phyloP scores from a whole-genome alignment of 2,797 vertebrate genomes.

The Threskiornis aethiopicus region DNA sequence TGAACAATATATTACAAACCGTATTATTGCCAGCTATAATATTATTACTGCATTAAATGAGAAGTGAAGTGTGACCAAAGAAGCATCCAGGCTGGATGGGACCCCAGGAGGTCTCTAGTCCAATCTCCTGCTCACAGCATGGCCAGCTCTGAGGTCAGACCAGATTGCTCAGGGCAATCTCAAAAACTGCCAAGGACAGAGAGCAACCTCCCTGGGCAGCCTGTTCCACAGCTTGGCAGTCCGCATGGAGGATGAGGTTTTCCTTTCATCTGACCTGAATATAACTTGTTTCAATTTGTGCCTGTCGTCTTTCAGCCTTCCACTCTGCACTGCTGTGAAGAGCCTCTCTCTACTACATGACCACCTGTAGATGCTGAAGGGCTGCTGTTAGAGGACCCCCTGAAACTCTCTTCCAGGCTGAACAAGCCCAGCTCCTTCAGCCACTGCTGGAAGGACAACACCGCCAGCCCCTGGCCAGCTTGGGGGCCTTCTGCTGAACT shows the following conservation, averaged over 20 bases:
- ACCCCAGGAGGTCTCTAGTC: background rate
- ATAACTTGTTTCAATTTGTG: background rate
- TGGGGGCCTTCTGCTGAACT: background rate
- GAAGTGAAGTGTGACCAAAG: background rate
- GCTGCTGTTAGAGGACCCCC: background rate
- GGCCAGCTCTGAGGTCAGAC: background rate
- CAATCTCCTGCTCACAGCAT: conserved; percentile 22
- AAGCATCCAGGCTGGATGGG: background rate
- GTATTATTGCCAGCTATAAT: background rate
- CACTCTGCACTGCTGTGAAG: background rate
- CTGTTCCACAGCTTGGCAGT: background rate
- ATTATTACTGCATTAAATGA: background rate
- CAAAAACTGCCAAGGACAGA: background rate
- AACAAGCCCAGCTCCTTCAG: background rate
- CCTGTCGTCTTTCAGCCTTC: background rate
- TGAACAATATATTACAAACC: background rate
- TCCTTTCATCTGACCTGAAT: background rate
- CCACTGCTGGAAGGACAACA: background rate
- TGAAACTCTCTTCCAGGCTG: background rate
- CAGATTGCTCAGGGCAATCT: background rate
- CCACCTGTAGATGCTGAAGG: background rate
- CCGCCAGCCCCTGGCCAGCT: background rate
- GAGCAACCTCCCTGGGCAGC: background rate
- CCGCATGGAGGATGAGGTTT: background rate
- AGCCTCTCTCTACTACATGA: background rate